Evolutionary conservation across 2,888 invertebrate species (phyloP).

Genomic region (Drosophila aldrichi): DNA sequence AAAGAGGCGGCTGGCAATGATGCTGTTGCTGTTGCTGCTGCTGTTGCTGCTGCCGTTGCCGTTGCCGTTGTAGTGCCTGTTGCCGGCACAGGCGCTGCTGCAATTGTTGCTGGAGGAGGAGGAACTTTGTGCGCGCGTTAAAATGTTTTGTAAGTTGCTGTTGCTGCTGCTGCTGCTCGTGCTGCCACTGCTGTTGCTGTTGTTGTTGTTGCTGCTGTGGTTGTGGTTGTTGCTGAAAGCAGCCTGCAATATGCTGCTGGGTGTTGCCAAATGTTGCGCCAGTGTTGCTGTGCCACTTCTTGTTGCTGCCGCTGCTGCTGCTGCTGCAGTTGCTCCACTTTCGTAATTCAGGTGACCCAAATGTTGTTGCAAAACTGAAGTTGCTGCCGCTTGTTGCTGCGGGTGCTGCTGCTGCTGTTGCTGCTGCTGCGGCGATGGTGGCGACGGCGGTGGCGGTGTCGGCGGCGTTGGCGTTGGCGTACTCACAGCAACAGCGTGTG

Average conservation of each 20-base stretch:
- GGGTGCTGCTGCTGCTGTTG: slow-evolving; percentile 38
- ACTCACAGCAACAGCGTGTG: slow-evolving; percentile 49
- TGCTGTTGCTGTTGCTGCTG: slow-evolving; percentile 44
- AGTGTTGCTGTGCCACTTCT: slow-evolving; percentile 79
- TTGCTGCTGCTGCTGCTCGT: slow-evolving; percentile 58
- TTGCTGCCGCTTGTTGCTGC: slow-evolving; percentile 55
- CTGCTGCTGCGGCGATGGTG: slow-evolving; percentile 18
- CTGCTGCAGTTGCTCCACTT: slow-evolving; percentile 75
- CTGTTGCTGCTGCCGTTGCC: slow-evolving; percentile 37
- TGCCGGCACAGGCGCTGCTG: slow-evolving; percentile 74
- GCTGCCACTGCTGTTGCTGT: slow-evolving; percentile 59
- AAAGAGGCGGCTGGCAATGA: slow-evolving; percentile 82
- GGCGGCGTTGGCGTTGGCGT: slow-evolving; percentile 37
- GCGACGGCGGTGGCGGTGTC: not conserved
- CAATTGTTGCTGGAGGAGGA: slow-evolving; percentile 62
- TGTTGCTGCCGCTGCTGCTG: slow-evolving; percentile 49
- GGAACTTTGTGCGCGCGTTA: slow-evolving; percentile 76
- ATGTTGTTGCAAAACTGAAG: slow-evolving; percentile 84
- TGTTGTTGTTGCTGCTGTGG: slow-evolving; percentile 58
- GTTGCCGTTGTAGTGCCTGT: slow-evolving; percentile 78
- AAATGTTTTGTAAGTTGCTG: slow-evolving; percentile 75
- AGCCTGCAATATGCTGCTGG: slow-evolving; percentile 79
- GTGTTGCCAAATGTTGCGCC: slow-evolving; percentile 81
- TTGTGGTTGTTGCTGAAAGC: slow-evolving; percentile 65
- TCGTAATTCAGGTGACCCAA: slow-evolving; percentile 84